Evolutionary conservation across 2,797 vertebrate genomes (phyloP), one percentile per base, ranked within the genome.

Genomic region (Cygnus olor): DNA sequence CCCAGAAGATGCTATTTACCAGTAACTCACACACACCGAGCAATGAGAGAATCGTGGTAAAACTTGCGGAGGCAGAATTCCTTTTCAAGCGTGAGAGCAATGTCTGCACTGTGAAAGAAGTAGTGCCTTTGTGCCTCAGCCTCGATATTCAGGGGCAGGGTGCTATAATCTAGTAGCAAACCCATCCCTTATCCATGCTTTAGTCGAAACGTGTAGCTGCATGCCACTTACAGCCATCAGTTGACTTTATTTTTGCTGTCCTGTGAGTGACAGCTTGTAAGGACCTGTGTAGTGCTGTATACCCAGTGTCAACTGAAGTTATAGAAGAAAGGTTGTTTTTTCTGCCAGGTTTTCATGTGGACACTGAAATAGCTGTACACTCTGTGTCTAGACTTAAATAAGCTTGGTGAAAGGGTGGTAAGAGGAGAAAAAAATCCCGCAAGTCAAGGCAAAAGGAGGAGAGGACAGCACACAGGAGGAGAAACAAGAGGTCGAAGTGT

Each of bases 161-260:
- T 72, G 51, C 34, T 53, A 61, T 63, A 36, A 40, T n/a, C 8
- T 65, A 24, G 17, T n/a, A 63, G 47, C 2, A 2, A 66, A 11
- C 4, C 8, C 58, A 13, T 70, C n/a, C 17, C n/a, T 45, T 74
- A 25, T 15, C 42, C 53, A 24, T 47, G 16, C 11, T 72, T 10
- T 25, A 44, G 36, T 78, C 38, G 21, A 3, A 1, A 0, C 32
- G 6, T 7, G 10, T 54, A 44, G 8, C 17, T 70, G 18, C 27
- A 9, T 38, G 9, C 3, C 8, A 7, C 13, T 73, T 85, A 32
- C 0, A 17, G 58, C 30, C 19, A 27, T 17, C 1, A 2, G 2
- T 27, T 85, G 21, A 15, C 61, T 82, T 78, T 69, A 30, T n/a
- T 87, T 78, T 38, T 81, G 27, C 18, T 66, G 47, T 61, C 42